Evolutionary conservation across 2,113 vertebrate genomes (phyloP).

Genomic region (Ramphastos sulfuratus): DNA sequence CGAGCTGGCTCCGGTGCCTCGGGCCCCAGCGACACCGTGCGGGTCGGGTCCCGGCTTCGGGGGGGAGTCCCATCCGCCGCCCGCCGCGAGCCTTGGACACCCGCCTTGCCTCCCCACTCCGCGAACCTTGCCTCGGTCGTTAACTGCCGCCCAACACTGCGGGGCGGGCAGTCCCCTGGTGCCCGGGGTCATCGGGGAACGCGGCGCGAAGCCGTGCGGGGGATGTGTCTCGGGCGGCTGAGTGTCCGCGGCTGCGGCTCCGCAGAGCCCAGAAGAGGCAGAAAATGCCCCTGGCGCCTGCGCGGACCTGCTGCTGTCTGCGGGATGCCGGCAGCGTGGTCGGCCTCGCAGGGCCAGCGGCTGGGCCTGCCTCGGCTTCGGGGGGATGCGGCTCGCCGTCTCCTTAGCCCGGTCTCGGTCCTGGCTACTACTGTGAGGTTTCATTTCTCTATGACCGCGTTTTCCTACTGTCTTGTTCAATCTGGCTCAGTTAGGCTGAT

Average conservation of each 20-base stretch:
- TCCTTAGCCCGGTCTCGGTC: neutral
- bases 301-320: neutral
- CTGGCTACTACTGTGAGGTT: neutral
- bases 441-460: rapidly evolving
- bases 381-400: neutral
- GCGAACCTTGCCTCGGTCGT: neutral
- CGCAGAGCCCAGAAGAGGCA: neutral
- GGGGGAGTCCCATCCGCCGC: too few species aligned
- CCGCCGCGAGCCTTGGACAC: too few species aligned
- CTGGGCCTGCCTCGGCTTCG: neutral
- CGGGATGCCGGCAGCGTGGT: neutral
- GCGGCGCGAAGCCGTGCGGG: neutral
- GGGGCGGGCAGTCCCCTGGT: neutral
- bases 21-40: neutral
- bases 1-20: neutral
- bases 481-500: neutral
- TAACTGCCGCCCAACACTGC: neutral
- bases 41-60: too few species aligned
- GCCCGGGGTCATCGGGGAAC: neutral
- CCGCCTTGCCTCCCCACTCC: neutral
- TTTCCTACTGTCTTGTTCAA: rapidly evolving
- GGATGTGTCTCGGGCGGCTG: neutral
- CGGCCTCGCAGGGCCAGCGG: neutral
- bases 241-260: neutral
- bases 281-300: neutral